Base-by-base conservation (phyloP, 2,888 invertebrate genomes). In the Rhimphoctona megacephalus region DNA sequence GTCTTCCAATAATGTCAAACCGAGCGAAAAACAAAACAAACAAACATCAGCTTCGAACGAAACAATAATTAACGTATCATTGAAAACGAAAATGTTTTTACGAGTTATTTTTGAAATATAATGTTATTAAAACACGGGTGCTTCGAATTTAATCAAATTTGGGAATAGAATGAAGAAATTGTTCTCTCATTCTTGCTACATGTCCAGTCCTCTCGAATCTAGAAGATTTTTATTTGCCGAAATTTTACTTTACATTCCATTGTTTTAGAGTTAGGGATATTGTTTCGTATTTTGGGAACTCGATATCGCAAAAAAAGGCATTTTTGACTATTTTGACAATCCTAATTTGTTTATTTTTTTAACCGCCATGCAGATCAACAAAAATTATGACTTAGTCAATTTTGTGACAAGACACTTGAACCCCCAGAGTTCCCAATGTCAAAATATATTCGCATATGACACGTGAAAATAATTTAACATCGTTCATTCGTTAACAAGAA, bases 111-210 rank as follows among this genome's bases (percentile, higher is more conserved):
- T 69, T 30, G 67, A 9, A 52, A 30, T 11, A 36, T 33, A 46
- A 54, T 54, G 30, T 52, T 66, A 78, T 52, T 54, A 39, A 69
- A 69, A n/a, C 39, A 78, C 72, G 78, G 83, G 83, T 83, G 83
- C 83, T 83, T 83, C 72, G 66, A 83, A 72, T 14, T 72, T 19
- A 78, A 83, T 78, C 77, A 57, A 83, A 83, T 78, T 72, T 64
- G 72, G 22, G 39, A 77, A 39, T 30, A 30, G 5, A 17, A 30
- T 61, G 14, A 30, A 49, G 11, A 7, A 19, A n/a, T n/a, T n/a
- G n/a, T 33, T 19, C 49, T 52, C 30, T 36, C 67, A 39, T 39
- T 67, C 22, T n/a, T 19, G 22, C 61, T 19, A 61, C 25, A n/a
- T 43, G 57, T 76, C 14, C 19, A 25, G 61, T 74, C 9, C 57